Base-by-base conservation (phyloP, 2,797 vertebrate genomes). In the Taeniopygia guttata region DNA sequence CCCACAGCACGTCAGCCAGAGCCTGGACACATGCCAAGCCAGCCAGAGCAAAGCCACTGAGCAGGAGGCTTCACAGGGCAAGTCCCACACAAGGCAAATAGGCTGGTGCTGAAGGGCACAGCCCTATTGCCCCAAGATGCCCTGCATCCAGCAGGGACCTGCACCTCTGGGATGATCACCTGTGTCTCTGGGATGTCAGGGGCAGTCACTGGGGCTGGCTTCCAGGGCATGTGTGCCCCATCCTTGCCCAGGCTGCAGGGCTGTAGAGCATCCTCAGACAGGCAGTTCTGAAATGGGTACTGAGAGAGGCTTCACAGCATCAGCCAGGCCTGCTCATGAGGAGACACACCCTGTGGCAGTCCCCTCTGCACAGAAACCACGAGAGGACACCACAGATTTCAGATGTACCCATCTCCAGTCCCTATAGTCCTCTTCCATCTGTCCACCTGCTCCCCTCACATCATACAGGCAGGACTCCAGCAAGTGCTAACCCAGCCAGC, bases 1-100 rank as follows among this genome's bases (percentile, higher is more conserved):
- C 75, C 81, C 84, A 80, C 21, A 11, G 82, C 72, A 87, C 27
- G 3, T 70, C 87, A 80, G 75, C 81, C 78, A 88, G 69, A 90
- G 63, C 40, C 62, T 14, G 0, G 82, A 56, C 66, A 58, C 3
- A 0, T 0, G 23, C 91, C 87, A 76, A 36, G 49, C 4, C 60
- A 70, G 70, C 1, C 2, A 0, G 4, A 87, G 70, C 5, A 4
- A 80, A 91, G 85, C 49, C 10, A 0, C 84, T 18, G 52, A 79
- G 75, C 46, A n/a, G 51, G 13, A 95, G 55, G 36, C 63, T 93
- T 49, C 72, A 46, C 49, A 67, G 70, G 32, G 42, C 22, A 45
- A 32, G 34, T 78, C 52, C 45, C 56, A 59, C 3, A 7, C 25
- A 70, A 46, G 46, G 25, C 25, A 89, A 83, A 72, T 2, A 63